Conservation (phyloP, 2,888 invertebrate species). For the Rutpela maculata region DNA sequence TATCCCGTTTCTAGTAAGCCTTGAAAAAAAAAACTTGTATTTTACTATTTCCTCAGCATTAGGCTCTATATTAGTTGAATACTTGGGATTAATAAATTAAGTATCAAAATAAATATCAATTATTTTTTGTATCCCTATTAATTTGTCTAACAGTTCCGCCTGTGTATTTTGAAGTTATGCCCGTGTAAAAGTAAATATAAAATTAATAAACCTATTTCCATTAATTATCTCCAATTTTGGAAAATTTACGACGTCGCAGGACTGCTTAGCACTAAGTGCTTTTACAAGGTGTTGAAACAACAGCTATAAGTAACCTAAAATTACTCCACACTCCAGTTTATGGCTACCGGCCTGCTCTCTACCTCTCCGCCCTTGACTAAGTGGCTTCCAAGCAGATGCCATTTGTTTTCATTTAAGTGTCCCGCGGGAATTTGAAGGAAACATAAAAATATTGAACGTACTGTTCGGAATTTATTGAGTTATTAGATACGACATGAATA, state of each 20-base stretch:
- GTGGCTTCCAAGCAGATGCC: slow-evolving; percentile 52
- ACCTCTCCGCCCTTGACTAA: slow-evolving; percentile 30
- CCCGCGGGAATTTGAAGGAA: slow-evolving; percentile 62
- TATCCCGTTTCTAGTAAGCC: too few species aligned
- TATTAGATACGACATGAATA: slow-evolving; percentile 59
- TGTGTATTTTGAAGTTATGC: not conserved
- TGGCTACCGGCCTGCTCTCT: slow-evolving; percentile 18
- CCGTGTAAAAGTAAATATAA: slow-evolving; percentile 41
- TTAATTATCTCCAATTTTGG: slow-evolving; percentile 54
- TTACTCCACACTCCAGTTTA: slow-evolving; percentile 36
- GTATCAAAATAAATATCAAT: too few species aligned
- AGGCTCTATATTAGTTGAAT: too few species aligned
- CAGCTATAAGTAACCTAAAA: slow-evolving; percentile 48
- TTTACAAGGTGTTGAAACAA: slow-evolving; percentile 52
- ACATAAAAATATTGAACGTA: slow-evolving; percentile 60
- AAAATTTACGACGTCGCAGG: slow-evolving; percentile 52
- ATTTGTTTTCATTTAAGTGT: slow-evolving; percentile 69
- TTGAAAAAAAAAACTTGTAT: too few species aligned
- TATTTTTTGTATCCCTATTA: too few species aligned
- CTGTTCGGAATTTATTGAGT: slow-evolving; percentile 54
- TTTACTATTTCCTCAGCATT: too few species aligned
- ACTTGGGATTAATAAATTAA: too few species aligned
- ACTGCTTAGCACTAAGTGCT: slow-evolving; percentile 56
- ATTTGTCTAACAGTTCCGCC: not conserved
- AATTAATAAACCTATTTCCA: slow-evolving; percentile 53